Percentiles rank a stretch among this genome's conserved stretches.
These are phyloP conservation scores for Ciona savignyi DNA, from an alignment of 23 tunicate genomes.

Conservation along the genomic window DNA sequence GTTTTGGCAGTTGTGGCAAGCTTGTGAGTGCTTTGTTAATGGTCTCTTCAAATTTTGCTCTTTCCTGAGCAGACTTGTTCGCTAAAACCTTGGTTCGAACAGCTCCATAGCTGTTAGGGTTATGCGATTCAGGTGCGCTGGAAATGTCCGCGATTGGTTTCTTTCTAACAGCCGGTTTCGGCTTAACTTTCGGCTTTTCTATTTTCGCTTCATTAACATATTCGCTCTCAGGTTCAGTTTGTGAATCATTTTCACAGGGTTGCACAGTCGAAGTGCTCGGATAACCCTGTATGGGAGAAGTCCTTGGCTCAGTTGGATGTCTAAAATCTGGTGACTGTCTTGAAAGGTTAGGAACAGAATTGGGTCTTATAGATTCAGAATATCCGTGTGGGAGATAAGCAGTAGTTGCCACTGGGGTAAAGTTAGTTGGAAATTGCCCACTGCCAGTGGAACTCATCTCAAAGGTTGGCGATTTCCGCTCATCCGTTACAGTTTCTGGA, in stretches of 20 bases:
- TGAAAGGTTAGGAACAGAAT: not conserved
- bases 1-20: conserved; percentile 60
- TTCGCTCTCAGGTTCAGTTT: not conserved
- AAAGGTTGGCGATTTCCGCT: not conserved
- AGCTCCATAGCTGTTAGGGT: no score
- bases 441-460: not conserved
- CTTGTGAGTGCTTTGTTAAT: conserved; percentile 81
- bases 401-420: no score
- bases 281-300: no score
- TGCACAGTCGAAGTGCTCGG: no score
- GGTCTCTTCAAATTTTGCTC: conserved; percentile 79
- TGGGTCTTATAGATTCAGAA: no score
- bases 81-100: no score
- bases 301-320: not conserved
- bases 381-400: no score
- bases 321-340: not conserved
- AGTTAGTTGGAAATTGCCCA: no score
- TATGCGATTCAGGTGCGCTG: no score
- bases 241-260: not conserved
- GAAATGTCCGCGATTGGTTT: not conserved
- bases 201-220: not conserved
- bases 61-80: conserved; percentile 45
- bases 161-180: not conserved
- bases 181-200: not conserved
- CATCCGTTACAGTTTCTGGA: not conserved